These are phyloP conservation scores for Patiria pectinifera DNA, from an alignment of 53 echinoderm and acorn worm genomes.

Conservation along the genomic window DNA sequence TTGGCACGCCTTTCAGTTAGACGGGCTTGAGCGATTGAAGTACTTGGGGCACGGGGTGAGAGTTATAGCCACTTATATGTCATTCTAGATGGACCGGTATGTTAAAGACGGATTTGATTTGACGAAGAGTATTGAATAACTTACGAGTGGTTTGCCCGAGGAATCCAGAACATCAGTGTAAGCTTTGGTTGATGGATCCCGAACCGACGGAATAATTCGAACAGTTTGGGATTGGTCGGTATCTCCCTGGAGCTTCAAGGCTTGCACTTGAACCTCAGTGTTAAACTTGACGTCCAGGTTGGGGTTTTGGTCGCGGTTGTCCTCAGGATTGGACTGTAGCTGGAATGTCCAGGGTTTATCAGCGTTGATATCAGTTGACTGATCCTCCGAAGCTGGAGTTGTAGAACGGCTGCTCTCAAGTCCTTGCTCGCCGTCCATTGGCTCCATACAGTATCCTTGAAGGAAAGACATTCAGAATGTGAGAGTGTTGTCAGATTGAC, in stretches of 20 bases:
- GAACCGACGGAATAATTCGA: too few species aligned
- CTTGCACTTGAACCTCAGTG: not conserved
- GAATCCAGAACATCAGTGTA: not conserved
- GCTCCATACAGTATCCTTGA: slow-evolving; percentile 17
- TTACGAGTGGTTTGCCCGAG: too few species aligned
- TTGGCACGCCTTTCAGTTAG: too few species aligned
- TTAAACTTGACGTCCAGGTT: not conserved
- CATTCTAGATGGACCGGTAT: too few species aligned
- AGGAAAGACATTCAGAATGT: not conserved
- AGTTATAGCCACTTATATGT: too few species aligned
- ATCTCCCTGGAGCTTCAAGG: not conserved
- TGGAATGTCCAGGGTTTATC: slow-evolving; percentile 10
- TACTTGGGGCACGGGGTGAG: too few species aligned
- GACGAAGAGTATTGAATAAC: too few species aligned
- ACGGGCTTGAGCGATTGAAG: too few species aligned
- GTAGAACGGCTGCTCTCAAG: not conserved
- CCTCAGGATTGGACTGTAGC: not conserved
- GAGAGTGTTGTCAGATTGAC: too few species aligned
- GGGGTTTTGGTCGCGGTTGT: not conserved
- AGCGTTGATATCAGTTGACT: slow-evolving; percentile 9
- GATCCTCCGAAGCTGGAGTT: not conserved
- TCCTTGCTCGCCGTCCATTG: not conserved
- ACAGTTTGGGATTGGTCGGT: too few species aligned
- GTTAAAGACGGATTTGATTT: too few species aligned
- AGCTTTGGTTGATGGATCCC: not conserved